Percentiles rank a stretch among this genome's conserved stretches.
Evolutionary conservation across 2,113 vertebrate genomes (phyloP).

Genomic region (Sus scrofa): DNA sequence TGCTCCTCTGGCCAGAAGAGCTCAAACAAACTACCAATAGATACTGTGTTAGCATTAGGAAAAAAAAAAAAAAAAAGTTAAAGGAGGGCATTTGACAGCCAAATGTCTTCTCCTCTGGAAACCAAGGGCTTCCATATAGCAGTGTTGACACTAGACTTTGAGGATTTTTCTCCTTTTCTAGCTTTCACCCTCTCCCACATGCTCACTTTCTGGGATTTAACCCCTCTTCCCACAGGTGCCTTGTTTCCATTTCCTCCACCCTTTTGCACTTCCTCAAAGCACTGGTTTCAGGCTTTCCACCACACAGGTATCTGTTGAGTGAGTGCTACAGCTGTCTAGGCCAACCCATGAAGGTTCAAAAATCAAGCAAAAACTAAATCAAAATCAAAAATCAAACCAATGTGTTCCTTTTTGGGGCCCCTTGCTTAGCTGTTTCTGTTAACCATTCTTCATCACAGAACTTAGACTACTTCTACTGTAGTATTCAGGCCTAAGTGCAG

Average conservation of each 20-base stretch:
- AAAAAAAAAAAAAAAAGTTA: neutral
- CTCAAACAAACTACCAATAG: slow-evolving; percentile 47
- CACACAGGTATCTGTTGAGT: slow-evolving; percentile 69
- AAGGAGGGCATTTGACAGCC: neutral
- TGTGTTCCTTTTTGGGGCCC: slow-evolving; percentile 59
- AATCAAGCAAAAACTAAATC: neutral
- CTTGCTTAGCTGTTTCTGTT: slow-evolving; percentile 75
- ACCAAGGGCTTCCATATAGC: neutral
- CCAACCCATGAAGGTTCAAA: neutral
- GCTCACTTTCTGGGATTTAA: neutral
- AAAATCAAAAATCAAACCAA: slow-evolving; percentile 59
- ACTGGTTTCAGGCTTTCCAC: slow-evolving; percentile 67
- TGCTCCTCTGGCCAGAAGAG: slow-evolving; percentile 40
- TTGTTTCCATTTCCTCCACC: neutral
- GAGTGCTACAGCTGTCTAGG: slow-evolving; percentile 58
- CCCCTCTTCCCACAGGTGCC: neutral
- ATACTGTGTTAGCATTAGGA: neutral
- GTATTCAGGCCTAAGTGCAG: slow-evolving; percentile 77
- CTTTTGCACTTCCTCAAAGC: neutral
- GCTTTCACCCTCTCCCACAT: neutral
- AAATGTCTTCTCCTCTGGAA: neutral
- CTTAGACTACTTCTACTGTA: slow-evolving; percentile 73
- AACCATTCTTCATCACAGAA: slow-evolving; percentile 70
- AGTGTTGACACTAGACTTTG: neutral
- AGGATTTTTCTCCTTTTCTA: neutral